phyloP scores from a whole-genome alignment of 2,113 vertebrate species.

The Orientallactaga bullata region DNA sequence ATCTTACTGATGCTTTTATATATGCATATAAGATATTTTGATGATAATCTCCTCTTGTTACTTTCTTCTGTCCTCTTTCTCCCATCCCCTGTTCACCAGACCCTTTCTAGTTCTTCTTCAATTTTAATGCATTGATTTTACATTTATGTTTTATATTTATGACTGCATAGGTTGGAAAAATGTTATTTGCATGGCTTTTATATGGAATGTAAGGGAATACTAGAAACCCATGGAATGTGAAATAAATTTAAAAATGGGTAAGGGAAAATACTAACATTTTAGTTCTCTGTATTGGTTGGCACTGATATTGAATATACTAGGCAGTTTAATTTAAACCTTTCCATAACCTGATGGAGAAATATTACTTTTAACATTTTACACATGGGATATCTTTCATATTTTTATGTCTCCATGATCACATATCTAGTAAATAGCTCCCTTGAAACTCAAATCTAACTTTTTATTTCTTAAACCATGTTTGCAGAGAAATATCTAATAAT shows the following conservation, averaged over 20 bases:
- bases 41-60: too few species aligned
- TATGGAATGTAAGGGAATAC: background rate
- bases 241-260: background rate
- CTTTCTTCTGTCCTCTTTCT: too few species aligned
- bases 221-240: background rate
- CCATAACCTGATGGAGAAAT: background rate
- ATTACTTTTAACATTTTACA: slow-evolving; percentile 56
- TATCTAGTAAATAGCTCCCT: background rate
- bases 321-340: background rate
- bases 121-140: too few species aligned
- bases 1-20: too few species aligned
- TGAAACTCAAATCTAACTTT: slow-evolving; percentile 57
- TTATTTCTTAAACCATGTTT: slow-evolving; percentile 54
- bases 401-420: slow-evolving; percentile 66
- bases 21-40: too few species aligned
- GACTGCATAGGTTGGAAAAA: background rate
- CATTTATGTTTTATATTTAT: background rate
- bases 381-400: slow-evolving; percentile 40
- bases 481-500: slow-evolving; percentile 8
- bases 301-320: background rate
- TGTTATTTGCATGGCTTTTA: background rate
- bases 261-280: background rate
- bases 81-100: too few species aligned
- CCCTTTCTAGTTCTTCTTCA: too few species aligned
- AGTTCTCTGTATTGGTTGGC: background rate